These are phyloP conservation scores for Scolopax bukidnonensis DNA, from an alignment of 2,797 vertebrate species.

Conservation along the genomic window DNA sequence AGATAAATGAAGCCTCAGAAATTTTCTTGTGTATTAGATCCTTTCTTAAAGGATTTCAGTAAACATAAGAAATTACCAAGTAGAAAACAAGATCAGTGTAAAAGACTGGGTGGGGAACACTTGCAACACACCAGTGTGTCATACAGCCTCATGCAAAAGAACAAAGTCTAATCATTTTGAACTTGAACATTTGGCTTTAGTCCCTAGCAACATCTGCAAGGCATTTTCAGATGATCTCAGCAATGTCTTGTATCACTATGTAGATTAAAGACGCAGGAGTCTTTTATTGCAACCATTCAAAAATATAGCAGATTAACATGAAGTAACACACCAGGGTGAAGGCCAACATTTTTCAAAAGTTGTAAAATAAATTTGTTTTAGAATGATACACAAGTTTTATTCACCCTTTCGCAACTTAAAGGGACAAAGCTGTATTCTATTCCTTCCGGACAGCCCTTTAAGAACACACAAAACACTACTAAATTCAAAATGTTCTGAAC, in stretches of 20 bases:
- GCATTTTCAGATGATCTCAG: slow-evolving; percentile 59
- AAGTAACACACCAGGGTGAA: neutral
- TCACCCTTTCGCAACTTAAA: neutral
- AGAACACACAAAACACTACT: neutral
- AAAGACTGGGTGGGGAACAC: neutral
- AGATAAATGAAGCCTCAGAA: neutral
- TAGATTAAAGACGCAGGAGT: neutral
- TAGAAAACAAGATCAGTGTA: neutral
- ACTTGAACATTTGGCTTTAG: slow-evolving; percentile 33
- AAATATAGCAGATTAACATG: neutral
- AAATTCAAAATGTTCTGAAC: neutral
- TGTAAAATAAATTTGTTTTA: neutral
- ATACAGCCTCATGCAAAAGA: slow-evolving; percentile 24
- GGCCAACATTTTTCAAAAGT: neutral
- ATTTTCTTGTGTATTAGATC: neutral
- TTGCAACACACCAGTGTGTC: slow-evolving; percentile 43
- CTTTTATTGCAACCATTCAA: slow-evolving; percentile 12
- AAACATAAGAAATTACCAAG: neutral
- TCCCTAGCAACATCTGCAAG: slow-evolving; percentile 63
- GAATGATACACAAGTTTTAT: neutral
- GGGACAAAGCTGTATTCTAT: neutral
- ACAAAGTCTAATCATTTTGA: slow-evolving; percentile 55
- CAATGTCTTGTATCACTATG: slow-evolving; percentile 30
- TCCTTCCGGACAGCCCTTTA: neutral
- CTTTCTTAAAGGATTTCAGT: neutral